A percentile compares a stretch with the other conserved stretches of the same genome.
These are phyloP conservation scores for Cantharis rufa DNA, from an alignment of 2,888 invertebrate species.

Conservation along the genomic window DNA sequence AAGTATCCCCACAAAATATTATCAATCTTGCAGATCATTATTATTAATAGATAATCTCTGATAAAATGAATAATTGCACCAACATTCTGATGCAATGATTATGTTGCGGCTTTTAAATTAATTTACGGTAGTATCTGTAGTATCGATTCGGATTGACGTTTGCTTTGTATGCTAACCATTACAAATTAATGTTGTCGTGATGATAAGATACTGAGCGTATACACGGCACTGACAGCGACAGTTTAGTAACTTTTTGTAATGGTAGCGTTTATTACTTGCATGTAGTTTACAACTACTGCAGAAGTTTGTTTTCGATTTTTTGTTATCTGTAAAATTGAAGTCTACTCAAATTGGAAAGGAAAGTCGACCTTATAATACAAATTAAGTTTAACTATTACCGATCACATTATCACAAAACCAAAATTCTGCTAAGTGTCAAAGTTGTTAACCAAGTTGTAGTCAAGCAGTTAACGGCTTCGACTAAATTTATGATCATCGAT, in stretches of 20 bases:
- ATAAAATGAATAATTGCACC: neutral
- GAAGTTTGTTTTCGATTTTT: neutral
- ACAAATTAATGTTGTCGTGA: neutral
- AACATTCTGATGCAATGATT: neutral
- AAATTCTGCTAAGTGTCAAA: neutral
- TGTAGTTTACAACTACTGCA: neutral
- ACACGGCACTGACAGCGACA: neutral
- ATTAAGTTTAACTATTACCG: neutral
- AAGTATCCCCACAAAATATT: neutral
- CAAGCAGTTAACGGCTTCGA: neutral
- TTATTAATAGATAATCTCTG: neutral
- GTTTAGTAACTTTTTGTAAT: neutral
- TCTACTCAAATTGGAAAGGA: neutral
- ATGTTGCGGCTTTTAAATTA: neutral
- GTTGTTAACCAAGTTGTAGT: neutral
- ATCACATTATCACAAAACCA: neutral
- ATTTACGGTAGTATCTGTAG: neutral
- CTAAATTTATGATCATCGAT: neutral
- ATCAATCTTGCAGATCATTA: neutral
- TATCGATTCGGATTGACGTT: neutral
- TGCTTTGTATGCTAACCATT: neutral
- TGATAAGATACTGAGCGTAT: neutral
- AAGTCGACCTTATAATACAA: neutral
- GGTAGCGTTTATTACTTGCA: neutral
- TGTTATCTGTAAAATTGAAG: neutral